phyloP scores from a whole-genome alignment of 2,888 invertebrate genomes.

The Brenthis ino region DNA sequence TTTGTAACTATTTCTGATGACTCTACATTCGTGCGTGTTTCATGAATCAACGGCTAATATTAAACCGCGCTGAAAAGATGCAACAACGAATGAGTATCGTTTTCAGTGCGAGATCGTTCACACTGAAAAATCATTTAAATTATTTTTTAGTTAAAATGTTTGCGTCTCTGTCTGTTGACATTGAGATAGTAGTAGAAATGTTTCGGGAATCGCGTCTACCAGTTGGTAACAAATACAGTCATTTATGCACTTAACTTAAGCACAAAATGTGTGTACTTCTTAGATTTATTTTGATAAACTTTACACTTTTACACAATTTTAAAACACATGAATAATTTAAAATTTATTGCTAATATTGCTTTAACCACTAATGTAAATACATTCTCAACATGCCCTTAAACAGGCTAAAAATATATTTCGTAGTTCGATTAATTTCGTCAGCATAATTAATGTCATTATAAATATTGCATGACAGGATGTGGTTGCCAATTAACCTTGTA shows the following conservation, averaged over 20 bases:
- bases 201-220: constrained; percentile 48
- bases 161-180: constrained; percentile 53
- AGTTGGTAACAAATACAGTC: constrained; percentile 48
- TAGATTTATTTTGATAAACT: background rate
- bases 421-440: constrained; percentile 19
- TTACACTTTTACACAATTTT: constrained; percentile 7
- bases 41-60: constrained; percentile 75
- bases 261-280: background rate
- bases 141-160: constrained; percentile 47
- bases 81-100: constrained; percentile 57
- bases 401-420: constrained; percentile 23
- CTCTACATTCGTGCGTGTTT: constrained; percentile 52
- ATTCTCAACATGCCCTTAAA: constrained; percentile 6
- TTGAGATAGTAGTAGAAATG: constrained; percentile 54
- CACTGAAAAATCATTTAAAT: constrained; percentile 31
- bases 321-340: background rate
- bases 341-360: constrained; percentile 2
- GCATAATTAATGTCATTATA: constrained; percentile 25
- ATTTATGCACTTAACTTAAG: background rate
- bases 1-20: constrained; percentile 63
- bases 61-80: constrained; percentile 58
- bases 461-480: constrained; percentile 32
- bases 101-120: constrained; percentile 44
- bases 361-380: constrained; percentile 18
- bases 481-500: constrained; percentile 29